A percentile compares a stretch with the other conserved stretches of the same genome.
Evolutionary conservation across 1,140 invertebrate species (phyloP).

Genomic region (Homarus americanus): DNA sequence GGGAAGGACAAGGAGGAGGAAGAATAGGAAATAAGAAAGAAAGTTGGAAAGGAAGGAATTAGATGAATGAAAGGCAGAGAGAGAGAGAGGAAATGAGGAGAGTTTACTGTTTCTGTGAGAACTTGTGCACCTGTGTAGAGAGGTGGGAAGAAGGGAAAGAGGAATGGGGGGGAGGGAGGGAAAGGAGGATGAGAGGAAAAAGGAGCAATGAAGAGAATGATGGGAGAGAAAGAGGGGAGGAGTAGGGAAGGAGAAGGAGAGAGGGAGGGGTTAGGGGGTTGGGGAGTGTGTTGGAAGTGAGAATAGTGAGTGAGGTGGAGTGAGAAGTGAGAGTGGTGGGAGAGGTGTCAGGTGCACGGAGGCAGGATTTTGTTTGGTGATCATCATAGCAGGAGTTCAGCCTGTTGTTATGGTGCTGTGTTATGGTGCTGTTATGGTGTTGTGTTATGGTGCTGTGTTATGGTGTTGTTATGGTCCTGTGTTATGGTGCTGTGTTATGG

Average conservation of each 20-base stretch:
- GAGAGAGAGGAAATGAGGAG: neutral
- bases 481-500: neutral
- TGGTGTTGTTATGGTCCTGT: neutral
- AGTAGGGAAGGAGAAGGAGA: neutral
- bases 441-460: neutral
- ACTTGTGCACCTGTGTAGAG: neutral
- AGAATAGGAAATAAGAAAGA: too few species aligned
- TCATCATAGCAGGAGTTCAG: neutral
- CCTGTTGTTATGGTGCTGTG: neutral
- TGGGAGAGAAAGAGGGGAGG: neutral
- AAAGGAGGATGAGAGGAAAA: too few species aligned
- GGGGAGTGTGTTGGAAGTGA: neutral
- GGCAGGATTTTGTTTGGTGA: constrained; percentile 18
- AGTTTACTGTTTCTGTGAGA: constrained; percentile 27
- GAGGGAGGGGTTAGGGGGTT: neutral
- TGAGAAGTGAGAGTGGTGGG: neutral
- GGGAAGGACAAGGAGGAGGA: too few species aligned
- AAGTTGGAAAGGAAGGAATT: too few species aligned
- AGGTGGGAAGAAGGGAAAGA: neutral
- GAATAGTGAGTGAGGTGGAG: neutral
- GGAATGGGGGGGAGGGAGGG: neutral
- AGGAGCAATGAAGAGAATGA: too few species aligned
- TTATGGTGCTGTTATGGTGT: too few species aligned
- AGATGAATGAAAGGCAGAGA: too few species aligned
- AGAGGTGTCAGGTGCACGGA: neutral